These are phyloP conservation scores for Synanthedon formicaeformis DNA, from an alignment of 2,888 invertebrate genomes.

Conservation along the genomic window DNA sequence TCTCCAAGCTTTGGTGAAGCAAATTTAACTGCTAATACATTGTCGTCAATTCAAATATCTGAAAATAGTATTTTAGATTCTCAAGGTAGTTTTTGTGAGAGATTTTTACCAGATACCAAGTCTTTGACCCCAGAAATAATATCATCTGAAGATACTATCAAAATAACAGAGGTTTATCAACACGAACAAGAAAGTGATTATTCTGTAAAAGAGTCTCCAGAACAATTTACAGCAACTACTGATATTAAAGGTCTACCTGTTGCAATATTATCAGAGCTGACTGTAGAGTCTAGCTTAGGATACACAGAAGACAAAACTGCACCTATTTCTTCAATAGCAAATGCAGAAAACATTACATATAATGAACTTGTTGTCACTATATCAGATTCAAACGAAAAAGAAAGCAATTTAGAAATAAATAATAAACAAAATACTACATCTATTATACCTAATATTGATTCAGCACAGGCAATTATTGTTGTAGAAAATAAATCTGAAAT, in stretches of 20 bases:
- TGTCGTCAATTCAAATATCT: constrained; percentile 40
- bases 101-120: constrained; percentile 27
- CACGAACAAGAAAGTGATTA: constrained; percentile 50
- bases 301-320: constrained; percentile 16
- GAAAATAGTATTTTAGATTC: constrained; percentile 56
- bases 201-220: constrained; percentile 11
- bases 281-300: constrained; percentile 46
- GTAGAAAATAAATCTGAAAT: constrained; percentile 62
- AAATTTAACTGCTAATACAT: constrained; percentile 30
- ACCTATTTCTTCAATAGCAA: constrained; percentile 44
- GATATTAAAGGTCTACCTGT: constrained; percentile 61
- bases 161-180: constrained; percentile 40
- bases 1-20: constrained; percentile 40
- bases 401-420: constrained; percentile 32
- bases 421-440: constrained; percentile 18
- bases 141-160: constrained; percentile 28
- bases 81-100: constrained; percentile 33
- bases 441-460: constrained; percentile 31
- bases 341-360: constrained; percentile 59
- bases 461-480: constrained; percentile 60
- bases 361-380: constrained; percentile 68
- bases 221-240: constrained; percentile 39
- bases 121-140: constrained; percentile 34
- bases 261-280: constrained; percentile 61
- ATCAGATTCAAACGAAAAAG: constrained; percentile 69